These are phyloP conservation scores for Muricea muricata DNA, from an alignment of 92 coral and sea anemone genomes.

Conservation along the genomic window DNA sequence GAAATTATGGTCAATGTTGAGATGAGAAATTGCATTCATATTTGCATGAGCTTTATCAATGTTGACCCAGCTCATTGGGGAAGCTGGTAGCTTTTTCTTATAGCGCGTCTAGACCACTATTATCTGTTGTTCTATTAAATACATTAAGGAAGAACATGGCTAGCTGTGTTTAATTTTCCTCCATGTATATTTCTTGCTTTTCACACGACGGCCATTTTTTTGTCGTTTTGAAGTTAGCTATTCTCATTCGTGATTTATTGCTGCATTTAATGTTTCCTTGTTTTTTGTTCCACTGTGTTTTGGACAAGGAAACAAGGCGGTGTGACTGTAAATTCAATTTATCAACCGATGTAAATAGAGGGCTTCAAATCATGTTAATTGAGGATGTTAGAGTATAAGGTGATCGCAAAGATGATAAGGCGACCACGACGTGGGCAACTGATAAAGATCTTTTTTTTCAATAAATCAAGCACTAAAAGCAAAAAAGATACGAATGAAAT, in stretches of 20 bases:
- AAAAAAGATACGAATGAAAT: no score
- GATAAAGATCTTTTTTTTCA: no score
- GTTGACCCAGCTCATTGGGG: conserved; percentile 5
- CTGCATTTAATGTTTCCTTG: neutral
- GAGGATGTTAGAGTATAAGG: neutral
- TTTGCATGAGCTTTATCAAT: conserved; percentile 2
- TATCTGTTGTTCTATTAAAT: conserved; percentile 5
- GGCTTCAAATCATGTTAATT: neutral
- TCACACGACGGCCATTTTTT: neutral
- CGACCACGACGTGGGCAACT: neutral
- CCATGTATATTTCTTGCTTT: neutral
- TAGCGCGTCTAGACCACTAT: conserved; percentile 13
- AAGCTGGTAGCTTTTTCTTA: neutral
- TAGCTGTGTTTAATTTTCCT: neutral
- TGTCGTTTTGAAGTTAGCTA: neutral
- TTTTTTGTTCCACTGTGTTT: neutral
- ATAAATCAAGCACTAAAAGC: no score
- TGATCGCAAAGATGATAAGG: neutral
- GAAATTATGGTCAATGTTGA: conserved; percentile 7
- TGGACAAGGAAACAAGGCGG: neutral
- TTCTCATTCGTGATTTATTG: neutral
- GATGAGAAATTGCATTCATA: conserved; percentile 15
- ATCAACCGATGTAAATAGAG: neutral
- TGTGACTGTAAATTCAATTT: neutral
- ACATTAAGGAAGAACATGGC: neutral